Conservation (phyloP, 2,113 vertebrate genomes). For the Telmatochromis sp. region DNA sequence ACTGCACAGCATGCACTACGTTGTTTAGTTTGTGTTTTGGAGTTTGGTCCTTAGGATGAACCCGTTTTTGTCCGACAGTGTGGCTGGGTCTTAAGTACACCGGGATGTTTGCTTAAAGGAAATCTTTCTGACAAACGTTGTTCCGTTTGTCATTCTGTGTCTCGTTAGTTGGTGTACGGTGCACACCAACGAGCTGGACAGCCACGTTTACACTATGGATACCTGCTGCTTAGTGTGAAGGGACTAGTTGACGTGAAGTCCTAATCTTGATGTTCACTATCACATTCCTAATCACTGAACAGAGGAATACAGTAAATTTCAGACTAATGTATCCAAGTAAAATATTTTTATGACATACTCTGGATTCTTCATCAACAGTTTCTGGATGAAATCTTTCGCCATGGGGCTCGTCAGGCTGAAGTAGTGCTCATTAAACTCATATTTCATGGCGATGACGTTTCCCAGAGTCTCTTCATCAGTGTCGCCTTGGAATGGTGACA, state of each 20-base stretch:
- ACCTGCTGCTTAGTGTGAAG: neutral
- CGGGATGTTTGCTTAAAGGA: neutral
- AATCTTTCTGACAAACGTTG: neutral
- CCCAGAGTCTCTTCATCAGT: constrained; percentile 71
- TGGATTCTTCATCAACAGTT: constrained; percentile 72
- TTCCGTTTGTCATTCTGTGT: neutral
- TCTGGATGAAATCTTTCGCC: constrained; percentile 78
- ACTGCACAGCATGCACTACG: neutral
- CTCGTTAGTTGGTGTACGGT: neutral
- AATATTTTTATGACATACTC: constrained; percentile 42
- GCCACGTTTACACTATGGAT: neutral
- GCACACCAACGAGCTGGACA: neutral
- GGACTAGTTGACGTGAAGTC: accelerated
- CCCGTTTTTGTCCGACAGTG: accelerated
- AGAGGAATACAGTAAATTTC: neutral
- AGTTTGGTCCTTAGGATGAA: neutral
- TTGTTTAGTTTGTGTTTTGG: neutral
- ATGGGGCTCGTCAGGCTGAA: constrained; percentile 69
- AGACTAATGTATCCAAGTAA: accelerated
- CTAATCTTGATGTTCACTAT: neutral
- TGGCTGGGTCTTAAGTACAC: neutral
- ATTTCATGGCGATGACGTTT: constrained; percentile 66
- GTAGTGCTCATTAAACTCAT: constrained; percentile 64
- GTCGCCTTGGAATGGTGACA: constrained; percentile 79
- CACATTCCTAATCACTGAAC: accelerated